Conservation (phyloP, 2,113 vertebrate species). For the Ranitomeya imitator region DNA sequence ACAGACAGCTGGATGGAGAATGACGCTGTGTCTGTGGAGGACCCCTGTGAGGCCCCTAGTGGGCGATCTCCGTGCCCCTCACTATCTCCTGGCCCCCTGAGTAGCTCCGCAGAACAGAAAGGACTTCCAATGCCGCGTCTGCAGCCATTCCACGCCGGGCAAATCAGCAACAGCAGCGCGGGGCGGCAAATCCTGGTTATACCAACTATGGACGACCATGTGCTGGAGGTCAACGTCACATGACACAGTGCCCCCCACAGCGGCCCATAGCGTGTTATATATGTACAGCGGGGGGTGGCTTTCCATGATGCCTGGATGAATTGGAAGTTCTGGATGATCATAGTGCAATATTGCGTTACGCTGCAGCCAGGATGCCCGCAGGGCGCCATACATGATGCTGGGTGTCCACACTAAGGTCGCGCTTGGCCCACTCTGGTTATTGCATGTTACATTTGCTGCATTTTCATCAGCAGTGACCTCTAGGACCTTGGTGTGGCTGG, state of each 20-base stretch:
- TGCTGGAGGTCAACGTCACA: slow-evolving; percentile 93
- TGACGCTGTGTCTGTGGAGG: slow-evolving; percentile 89
- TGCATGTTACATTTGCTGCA: slow-evolving; percentile 19
- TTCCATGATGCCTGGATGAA: not conserved
- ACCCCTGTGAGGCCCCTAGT: slow-evolving; percentile 75
- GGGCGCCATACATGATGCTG: not conserved
- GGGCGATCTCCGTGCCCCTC: slow-evolving; percentile 6
- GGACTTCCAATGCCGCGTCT: slow-evolving; percentile 91
- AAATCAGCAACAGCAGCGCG: slow-evolving; percentile 89
- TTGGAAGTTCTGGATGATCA: slow-evolving; percentile 8
- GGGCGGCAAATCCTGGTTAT: slow-evolving; percentile 88
- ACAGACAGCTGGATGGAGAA: slow-evolving; percentile 96
- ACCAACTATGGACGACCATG: slow-evolving; percentile 90
- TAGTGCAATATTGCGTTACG: slow-evolving; percentile 29
- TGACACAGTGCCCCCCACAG: slow-evolving; percentile 70
- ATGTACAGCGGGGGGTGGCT: slow-evolving; percentile 19
- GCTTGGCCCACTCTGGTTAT: not conserved
- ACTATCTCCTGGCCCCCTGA: slow-evolving; percentile 56
- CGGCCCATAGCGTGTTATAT: slow-evolving; percentile 28
- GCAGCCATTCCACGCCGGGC: slow-evolving; percentile 85
- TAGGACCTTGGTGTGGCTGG: not conserved
- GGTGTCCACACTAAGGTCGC: not conserved
- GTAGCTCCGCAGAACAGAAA: slow-evolving; percentile 77
- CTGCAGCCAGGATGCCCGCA: not conserved
- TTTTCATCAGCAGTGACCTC: not conserved